A percentile compares a stretch with the other conserved stretches of the same genome.
These are phyloP conservation scores for Spinus pinus DNA, from an alignment of 2,797 vertebrate species.

Conservation along the genomic window DNA sequence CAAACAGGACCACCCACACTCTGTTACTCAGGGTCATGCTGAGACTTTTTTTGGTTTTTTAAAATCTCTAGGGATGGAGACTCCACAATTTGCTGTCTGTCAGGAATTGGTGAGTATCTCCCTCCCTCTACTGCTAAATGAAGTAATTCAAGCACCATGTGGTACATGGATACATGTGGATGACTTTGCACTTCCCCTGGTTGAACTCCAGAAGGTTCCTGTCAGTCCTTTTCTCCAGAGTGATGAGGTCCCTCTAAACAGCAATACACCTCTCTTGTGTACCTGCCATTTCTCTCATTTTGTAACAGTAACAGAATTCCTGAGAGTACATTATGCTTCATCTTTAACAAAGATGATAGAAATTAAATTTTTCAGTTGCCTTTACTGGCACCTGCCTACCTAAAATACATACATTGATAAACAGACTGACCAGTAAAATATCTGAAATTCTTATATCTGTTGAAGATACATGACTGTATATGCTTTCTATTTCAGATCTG, in stretches of 20 bases:
- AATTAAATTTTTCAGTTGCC: not conserved
- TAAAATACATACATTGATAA: not conserved
- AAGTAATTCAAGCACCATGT: not conserved
- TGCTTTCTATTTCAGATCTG: not conserved
- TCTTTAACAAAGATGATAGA: not conserved
- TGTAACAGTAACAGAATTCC: not conserved
- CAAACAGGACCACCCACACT: not conserved
- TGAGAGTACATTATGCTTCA: not conserved
- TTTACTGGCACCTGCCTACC: not conserved
- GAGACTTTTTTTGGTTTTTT: not conserved
- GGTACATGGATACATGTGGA: fast-evolving
- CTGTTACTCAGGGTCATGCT: fast-evolving
- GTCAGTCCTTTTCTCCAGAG: not conserved
- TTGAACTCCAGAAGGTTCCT: not conserved
- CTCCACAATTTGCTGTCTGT: not conserved
- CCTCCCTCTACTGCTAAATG: no score
- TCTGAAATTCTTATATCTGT: not conserved
- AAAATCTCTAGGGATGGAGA: not conserved
- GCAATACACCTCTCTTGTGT: not conserved
- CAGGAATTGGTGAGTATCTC: fast-evolving
- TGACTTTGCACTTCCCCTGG: not conserved
- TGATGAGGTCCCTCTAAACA: not conserved
- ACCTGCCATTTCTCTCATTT: not conserved
- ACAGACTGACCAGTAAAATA: not conserved
- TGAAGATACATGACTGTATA: not conserved